Evolutionary conservation across 1,140 invertebrate genomes (phyloP), one percentile per base, ranked within the genome.

Genomic region (Vanessa atalanta): DNA sequence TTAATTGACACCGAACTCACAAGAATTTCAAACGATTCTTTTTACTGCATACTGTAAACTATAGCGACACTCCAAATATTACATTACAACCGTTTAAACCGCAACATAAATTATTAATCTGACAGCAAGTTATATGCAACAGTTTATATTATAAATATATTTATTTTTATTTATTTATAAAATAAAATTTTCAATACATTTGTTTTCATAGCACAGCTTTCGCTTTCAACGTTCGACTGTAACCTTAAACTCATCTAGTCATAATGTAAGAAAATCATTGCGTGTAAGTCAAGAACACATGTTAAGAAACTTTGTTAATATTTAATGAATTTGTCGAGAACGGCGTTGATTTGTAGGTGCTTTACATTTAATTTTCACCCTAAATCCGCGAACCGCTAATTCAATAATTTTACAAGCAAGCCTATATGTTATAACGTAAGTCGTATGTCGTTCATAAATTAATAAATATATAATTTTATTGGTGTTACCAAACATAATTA

Each of bases 301-400:
- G 90, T 87, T 89, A 84, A 88, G 86, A 88, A 90, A 92, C 81
- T 91, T 91, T 86, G 85, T 90, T 92, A 92, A 91, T 91, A 88
- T 88, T 91, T 91, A 91, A 92, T 88, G 88, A 85, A 86, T 84
- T 81, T 74, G 72, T 78, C 79, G 79, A 77, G 78, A 84, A 83
- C 65, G 75, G 83, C 79, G 83, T 85, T 91, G 90, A 91, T 91
- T 92, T 91, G 89, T 90, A 61, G 57, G 5, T 78, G 80, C 80
- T 85, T 86, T 84, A 80, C 77, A 78, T 88, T 90, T 88, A 89
- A 90, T 90, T 90, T 90, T 81, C 79, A 78, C 84, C 75, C 75
- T 72, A 72, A 83, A 83, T 70, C 81, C 81, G 81, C 80, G 73
- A 83, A 77, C 83, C 82, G 83, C 78, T 92, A 90, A 91, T 92